Conservation (phyloP, 2,113 vertebrate genomes). For the Noctilio leporinus region DNA sequence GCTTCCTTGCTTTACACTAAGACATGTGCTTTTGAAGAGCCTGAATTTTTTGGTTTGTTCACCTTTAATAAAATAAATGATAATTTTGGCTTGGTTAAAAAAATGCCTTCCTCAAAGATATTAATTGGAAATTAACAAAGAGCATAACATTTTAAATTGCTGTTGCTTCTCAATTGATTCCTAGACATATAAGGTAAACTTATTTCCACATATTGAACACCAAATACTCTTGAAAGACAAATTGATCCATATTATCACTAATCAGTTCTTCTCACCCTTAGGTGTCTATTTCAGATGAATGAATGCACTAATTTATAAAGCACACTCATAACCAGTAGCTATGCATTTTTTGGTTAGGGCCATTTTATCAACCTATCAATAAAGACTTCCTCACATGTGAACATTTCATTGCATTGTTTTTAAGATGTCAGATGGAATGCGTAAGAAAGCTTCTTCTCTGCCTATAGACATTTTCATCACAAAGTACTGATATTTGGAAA, state of each 20-base stretch:
- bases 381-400: neutral
- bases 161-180: neutral
- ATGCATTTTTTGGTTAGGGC: neutral
- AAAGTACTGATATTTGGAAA: neutral
- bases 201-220: neutral
- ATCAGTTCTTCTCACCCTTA: neutral
- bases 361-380: neutral
- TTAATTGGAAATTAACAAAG: constrained; percentile 1
- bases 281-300: neutral
- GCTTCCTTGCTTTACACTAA: neutral
- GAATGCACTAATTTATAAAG: neutral
- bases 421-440: neutral
- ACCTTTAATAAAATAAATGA: neutral
- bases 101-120: neutral
- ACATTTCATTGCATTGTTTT: neutral
- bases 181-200: neutral
- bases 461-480: neutral
- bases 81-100: neutral
- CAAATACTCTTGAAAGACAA: neutral
- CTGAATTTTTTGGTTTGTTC: neutral
- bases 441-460: neutral
- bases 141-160: neutral
- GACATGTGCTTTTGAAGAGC: neutral
- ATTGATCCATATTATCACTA: neutral
- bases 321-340: neutral